A percentile compares a stretch with the other conserved stretches of the same genome.
These are phyloP conservation scores for Alsophila aescularia DNA, from an alignment of 2,888 invertebrate species.

Conservation along the genomic window DNA sequence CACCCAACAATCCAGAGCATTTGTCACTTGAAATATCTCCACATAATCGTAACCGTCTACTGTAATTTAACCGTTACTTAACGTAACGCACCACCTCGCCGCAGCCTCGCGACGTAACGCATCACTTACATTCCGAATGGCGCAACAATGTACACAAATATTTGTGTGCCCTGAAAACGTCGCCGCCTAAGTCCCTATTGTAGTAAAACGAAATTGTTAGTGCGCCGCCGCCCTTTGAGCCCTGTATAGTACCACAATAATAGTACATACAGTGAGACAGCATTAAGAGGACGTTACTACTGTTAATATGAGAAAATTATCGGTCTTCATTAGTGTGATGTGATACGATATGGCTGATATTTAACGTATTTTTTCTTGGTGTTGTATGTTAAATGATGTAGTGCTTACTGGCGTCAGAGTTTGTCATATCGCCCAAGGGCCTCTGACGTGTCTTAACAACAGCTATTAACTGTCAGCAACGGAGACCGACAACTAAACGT, in stretches of 20 bases:
- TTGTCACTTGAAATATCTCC: constrained; percentile 14
- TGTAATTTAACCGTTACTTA: constrained; percentile 7
- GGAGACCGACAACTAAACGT: too few species aligned
- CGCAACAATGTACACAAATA: constrained; percentile 49
- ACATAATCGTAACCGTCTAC: constrained; percentile 14
- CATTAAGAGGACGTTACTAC: too few species aligned
- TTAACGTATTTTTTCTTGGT: too few species aligned
- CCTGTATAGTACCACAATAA: constrained; percentile 8
- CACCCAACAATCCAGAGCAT: constrained; percentile 11
- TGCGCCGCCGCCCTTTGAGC: constrained; percentile 20
- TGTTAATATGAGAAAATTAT: too few species aligned
- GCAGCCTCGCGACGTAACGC: constrained; percentile 38
- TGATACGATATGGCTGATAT: too few species aligned
- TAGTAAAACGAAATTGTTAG: constrained; percentile 43
- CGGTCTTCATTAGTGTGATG: background rate
- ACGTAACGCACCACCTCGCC: constrained; percentile 33
- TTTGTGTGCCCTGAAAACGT: constrained; percentile 35
- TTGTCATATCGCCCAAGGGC: too few species aligned
- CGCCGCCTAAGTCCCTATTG: constrained; percentile 43
- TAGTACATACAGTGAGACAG: background rate
- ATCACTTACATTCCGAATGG: constrained; percentile 47
- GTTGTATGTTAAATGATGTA: too few species aligned
- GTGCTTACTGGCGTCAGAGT: too few species aligned
- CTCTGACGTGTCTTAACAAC: too few species aligned
- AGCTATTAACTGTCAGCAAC: too few species aligned